Base-by-base conservation (phyloP, 1,140 invertebrate genomes). In the Cydia strobilella region DNA sequence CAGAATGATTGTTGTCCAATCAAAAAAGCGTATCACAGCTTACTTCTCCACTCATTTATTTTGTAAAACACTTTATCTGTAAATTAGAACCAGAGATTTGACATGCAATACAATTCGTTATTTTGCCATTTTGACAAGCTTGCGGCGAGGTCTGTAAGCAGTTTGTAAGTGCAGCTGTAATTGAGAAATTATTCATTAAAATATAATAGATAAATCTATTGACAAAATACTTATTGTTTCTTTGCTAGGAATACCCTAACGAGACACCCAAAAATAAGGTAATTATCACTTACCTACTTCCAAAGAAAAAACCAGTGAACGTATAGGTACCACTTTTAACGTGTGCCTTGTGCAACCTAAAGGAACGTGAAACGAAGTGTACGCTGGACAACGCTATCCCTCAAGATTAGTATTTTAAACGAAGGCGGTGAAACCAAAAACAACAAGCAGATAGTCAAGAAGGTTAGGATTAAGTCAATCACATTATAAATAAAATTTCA, bases 161-260 rank as follows among this genome's bases (percentile, higher is more conserved):
- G 86, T 90, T 86, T 87, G 88, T 91, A 87, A 83, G 80, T 86
- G 88, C 86, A 92, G 81, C 89, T 92, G 90, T 92, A 91, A 83
- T 92, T 89, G 84, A 90, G 80, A 90, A 69, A 86, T 84, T 91
- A 92, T 90, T 92, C 89, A 92, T 90, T 91, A 90, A 92, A 92
- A 92, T 91, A 92, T 91, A 92, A 74, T 91, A 91, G 89, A 92
- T 92, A 90, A 91, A 91, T 91, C 89, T 92, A 92, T 92, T 92
- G 90, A 92, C 82, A 87, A 84, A 88, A 86, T 81, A 74, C 77
- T 79, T 62, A 73, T 76, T 84, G 82, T 78, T 85, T 89, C 86
- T 71, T 75, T 77, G 82, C 77, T 35, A 15, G 27, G 27, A 12
- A 18, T 35, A 39, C 65, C 63, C 13, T 59, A 23, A 10, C 2